Evolutionary conservation across 2,888 invertebrate genomes (phyloP).

Genomic region (Osmoderma eremita): DNA sequence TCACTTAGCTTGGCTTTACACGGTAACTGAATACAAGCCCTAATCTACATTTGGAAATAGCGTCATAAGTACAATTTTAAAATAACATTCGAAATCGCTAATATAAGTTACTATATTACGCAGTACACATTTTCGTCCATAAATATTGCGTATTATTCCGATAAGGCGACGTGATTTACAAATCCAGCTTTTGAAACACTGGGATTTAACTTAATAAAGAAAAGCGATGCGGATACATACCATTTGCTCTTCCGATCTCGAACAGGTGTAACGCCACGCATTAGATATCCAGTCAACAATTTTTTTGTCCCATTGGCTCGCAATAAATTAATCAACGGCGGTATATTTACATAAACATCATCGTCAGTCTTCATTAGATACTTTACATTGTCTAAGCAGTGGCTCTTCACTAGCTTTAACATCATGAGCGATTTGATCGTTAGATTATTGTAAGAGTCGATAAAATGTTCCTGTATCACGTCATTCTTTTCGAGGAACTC

Average conservation of each 20-base stretch:
- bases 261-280: conserved; percentile 81
- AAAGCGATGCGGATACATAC: too few relatives aligned
- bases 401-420: conserved; percentile 80
- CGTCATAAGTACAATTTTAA: too few relatives aligned
- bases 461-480: conserved; percentile 83
- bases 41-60: too few relatives aligned
- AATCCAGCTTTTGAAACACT: too few relatives aligned
- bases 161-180: too few relatives aligned
- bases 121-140: too few relatives aligned
- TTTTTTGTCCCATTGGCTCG: conserved; percentile 58
- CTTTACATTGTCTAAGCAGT: conserved; percentile 67
- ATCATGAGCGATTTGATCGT: conserved; percentile 87
- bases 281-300: conserved; percentile 79
- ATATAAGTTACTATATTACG: too few relatives aligned
- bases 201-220: too few relatives aligned
- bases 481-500: conserved; percentile 78
- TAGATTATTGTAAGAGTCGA: conserved; percentile 87
- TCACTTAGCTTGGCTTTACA: too few relatives aligned
- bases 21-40: too few relatives aligned
- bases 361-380: conserved; percentile 88
- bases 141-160: too few relatives aligned
- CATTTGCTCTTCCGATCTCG: conserved; percentile 80
- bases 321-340: conserved; percentile 67
- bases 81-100: too few relatives aligned
- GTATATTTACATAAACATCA: conserved; percentile 85